phyloP scores from a whole-genome alignment of 2,797 vertebrate species.

The Iguana delicatissima region DNA sequence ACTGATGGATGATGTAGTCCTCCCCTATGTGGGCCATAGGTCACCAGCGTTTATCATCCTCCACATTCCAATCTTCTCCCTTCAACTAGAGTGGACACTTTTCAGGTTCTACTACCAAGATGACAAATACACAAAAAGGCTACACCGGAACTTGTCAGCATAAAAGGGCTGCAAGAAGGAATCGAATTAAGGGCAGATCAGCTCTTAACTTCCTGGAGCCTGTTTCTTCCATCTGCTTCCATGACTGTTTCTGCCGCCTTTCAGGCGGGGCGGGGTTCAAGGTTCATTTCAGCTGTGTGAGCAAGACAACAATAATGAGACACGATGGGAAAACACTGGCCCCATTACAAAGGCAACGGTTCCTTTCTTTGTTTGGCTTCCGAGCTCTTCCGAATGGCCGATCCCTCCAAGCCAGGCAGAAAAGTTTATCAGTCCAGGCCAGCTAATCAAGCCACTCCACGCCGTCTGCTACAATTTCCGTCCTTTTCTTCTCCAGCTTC shows the following conservation, averaged over 20 bases:
- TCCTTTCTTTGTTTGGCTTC: conserved; percentile 50
- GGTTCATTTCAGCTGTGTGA: conserved; percentile 15
- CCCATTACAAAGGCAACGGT: neutral
- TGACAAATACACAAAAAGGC: neutral
- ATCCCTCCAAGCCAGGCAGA: conserved; percentile 70
- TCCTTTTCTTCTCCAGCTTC: conserved; percentile 77
- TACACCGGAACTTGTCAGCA: neutral
- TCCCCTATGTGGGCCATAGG: no score
- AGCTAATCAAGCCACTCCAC: conserved; percentile 71
- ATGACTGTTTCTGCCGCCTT: neutral
- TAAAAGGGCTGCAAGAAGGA: neutral
- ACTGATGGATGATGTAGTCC: no score
- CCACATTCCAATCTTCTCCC: neutral
- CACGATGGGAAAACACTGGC: conserved; percentile 56
- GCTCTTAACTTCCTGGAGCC: neutral
- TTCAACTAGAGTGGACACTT: neutral
- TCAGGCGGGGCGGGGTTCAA: neutral
- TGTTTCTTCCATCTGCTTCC: neutral
- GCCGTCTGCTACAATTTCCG: conserved; percentile 70
- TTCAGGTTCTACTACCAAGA: neutral
- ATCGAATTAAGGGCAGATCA: neutral
- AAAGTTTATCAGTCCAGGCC: conserved; percentile 76
- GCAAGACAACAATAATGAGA: conserved; percentile 60
- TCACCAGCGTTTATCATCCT: neutral
- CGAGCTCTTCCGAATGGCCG: conserved; percentile 57